Evolutionary conservation across 2,113 vertebrate species (phyloP).

Genomic region (Damaliscus lunatus): DNA sequence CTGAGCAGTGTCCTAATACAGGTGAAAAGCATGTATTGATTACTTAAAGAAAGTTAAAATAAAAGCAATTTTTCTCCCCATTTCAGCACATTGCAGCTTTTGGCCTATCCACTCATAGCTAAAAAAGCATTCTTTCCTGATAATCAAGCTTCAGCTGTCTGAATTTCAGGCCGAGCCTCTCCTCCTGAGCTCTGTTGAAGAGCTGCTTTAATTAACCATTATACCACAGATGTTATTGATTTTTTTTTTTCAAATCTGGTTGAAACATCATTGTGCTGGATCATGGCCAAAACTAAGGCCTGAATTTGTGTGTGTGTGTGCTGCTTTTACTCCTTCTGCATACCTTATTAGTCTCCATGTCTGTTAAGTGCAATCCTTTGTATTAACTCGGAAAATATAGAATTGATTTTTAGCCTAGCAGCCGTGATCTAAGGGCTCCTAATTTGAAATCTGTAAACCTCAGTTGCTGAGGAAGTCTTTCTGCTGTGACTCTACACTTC

Average conservation of each 20-base stretch:
- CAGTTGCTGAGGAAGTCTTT: constrained; percentile 78
- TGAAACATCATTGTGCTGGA: constrained; percentile 96
- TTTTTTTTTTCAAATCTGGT: constrained; percentile 91
- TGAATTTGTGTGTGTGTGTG: constrained; percentile 85
- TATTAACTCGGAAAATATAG: constrained; percentile 98
- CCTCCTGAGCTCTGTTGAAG: constrained; percentile 96
- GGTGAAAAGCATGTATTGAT: constrained; percentile 85
- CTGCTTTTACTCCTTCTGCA: constrained; percentile 93
- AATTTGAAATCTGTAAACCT: constrained; percentile 90
- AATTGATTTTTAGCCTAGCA: constrained; percentile 96
- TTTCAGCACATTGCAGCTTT: constrained; percentile 93
- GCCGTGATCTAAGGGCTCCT: constrained; percentile 88
- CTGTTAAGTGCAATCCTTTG: constrained; percentile 93
- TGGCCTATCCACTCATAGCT: constrained; percentile 95
- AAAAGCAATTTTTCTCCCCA: constrained; percentile 83
- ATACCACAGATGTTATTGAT: constrained; percentile 99
- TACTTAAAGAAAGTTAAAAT: constrained; percentile 87
- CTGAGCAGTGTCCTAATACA: constrained; percentile 76
- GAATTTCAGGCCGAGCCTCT: constrained; percentile 95
- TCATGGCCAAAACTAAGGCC: constrained; percentile 92
- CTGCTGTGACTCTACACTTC: constrained; percentile 79
- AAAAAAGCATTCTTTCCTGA: constrained; percentile 99
- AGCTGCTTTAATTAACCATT: constrained; percentile 99
- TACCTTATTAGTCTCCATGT: constrained; percentile 99
- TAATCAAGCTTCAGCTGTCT: constrained; percentile 99